A percentile compares a stretch with the other conserved stretches of the same genome.
These are phyloP conservation scores for Netelia inedita DNA, from an alignment of 2,888 invertebrate species.

Conservation along the genomic window DNA sequence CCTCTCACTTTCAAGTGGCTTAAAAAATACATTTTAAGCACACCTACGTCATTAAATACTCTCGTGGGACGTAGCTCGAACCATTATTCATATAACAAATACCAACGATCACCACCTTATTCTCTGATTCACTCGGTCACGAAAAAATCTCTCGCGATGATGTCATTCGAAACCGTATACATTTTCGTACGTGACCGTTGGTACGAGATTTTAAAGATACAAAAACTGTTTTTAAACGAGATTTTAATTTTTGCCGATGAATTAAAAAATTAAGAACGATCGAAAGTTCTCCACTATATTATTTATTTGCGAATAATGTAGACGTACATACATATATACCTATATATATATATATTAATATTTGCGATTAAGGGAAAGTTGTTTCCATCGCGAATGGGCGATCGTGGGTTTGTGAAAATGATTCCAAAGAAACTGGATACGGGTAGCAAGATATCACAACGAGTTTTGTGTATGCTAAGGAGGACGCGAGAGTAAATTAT, in stretches of 20 bases:
- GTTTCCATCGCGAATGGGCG: not conserved
- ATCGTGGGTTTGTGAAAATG: conserved; percentile 9
- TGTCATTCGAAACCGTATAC: conserved; percentile 27
- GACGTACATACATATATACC: not conserved
- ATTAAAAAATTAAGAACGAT: not conserved
- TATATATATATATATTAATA: not conserved
- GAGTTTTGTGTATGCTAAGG: not conserved
- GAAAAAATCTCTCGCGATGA: conserved; percentile 15
- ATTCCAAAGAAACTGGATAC: conserved; percentile 39
- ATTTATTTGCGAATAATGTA: too few relatives aligned
- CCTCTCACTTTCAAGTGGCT: too few relatives aligned
- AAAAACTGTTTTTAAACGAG: not conserved
- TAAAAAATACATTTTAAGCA: not conserved
- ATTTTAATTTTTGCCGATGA: not conserved
- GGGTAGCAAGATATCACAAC: not conserved
- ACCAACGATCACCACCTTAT: not conserved
- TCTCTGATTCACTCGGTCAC: conserved; percentile 13
- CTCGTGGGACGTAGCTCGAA: not conserved
- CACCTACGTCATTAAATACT: conserved; percentile 1
- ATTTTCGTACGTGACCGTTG: conserved; percentile 28
- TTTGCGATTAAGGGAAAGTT: not conserved
- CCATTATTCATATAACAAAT: not conserved
- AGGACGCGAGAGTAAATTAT: conserved; percentile 31
- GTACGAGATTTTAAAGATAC: not conserved
- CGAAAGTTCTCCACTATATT: too few relatives aligned